These are phyloP conservation scores for Danio choprae DNA, from an alignment of 2,797 vertebrate species.

Conservation along the genomic window DNA sequence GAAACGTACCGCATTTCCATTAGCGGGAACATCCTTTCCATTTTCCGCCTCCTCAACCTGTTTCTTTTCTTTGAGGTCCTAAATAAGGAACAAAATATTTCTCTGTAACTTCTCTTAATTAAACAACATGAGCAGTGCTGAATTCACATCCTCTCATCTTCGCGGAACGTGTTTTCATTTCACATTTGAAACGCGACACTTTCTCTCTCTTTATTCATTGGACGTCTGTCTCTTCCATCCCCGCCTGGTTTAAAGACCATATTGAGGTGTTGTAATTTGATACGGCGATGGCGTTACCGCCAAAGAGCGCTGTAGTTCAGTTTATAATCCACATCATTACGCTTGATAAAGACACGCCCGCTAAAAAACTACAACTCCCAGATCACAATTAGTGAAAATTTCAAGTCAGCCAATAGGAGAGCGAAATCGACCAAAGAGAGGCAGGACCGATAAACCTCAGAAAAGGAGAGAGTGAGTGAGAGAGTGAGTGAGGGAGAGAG, in stretches of 20 bases:
- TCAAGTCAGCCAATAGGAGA: conserved; percentile 62
- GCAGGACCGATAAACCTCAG: conserved; percentile 57
- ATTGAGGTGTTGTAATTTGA: conserved; percentile 67
- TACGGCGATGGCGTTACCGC: conserved; percentile 56
- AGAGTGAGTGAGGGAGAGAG: conserved; percentile 47
- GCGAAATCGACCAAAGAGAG: conserved; percentile 58
- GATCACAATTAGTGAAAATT: conserved; percentile 47
- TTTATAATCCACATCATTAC: conserved; percentile 48
- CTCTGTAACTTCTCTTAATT: neutral
- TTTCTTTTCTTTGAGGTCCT: conserved; percentile 94
- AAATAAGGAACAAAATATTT: neutral
- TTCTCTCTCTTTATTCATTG: conserved; percentile 59
- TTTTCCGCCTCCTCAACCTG: conserved; percentile 88
- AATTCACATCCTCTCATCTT: conserved; percentile 34
- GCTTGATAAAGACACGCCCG: conserved; percentile 60
- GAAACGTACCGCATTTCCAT: conserved; percentile 81
- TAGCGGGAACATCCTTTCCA: conserved; percentile 87
- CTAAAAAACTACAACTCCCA: conserved; percentile 71
- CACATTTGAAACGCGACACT: conserved; percentile 63
- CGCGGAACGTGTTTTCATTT: conserved; percentile 53
- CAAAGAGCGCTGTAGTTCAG: conserved; percentile 62
- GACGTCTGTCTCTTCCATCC: conserved; percentile 44
- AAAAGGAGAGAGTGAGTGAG: conserved; percentile 36
- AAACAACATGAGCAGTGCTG: neutral
- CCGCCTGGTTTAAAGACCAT: conserved; percentile 62